Evolutionary conservation across 2,888 invertebrate genomes (phyloP).

Genomic region (Rhorus exstirpatorius): DNA sequence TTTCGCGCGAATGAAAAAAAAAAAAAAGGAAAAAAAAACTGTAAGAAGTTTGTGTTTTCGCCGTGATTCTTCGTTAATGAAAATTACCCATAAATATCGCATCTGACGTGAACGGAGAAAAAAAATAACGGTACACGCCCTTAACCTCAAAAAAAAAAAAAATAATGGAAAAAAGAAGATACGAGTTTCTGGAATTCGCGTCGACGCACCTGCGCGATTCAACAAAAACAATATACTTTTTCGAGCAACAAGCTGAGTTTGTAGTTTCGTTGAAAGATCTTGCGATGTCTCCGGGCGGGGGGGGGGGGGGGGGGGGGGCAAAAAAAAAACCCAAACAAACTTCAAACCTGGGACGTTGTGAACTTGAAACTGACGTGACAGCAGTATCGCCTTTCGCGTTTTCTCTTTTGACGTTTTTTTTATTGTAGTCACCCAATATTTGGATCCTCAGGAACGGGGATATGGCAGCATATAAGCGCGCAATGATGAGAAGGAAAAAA

Average conservation of each 20-base stretch:
- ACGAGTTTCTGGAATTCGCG: background rate
- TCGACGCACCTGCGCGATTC: conserved; percentile 47
- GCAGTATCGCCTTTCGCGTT: too few relatives aligned
- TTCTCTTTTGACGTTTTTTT: too few relatives aligned
- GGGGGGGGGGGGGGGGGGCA: too few relatives aligned
- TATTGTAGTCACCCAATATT: too few relatives aligned
- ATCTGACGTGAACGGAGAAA: background rate
- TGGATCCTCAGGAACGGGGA: too few relatives aligned
- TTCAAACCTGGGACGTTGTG: too few relatives aligned
- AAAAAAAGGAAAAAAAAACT: background rate
- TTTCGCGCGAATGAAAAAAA: background rate
- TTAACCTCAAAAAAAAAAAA: conserved; percentile 74
- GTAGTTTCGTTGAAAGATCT: background rate
- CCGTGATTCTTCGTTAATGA: background rate
- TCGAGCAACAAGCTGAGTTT: background rate
- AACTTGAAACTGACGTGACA: too few relatives aligned
- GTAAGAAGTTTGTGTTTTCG: too few relatives aligned
- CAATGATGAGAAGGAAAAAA: background rate
- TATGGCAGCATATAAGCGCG: background rate
- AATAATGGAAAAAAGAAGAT: too few relatives aligned
- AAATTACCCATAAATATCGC: background rate
- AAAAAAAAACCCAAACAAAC: too few relatives aligned
- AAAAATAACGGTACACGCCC: conserved; percentile 74
- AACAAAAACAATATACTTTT: background rate
- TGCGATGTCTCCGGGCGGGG: background rate